A percentile compares a stretch with the other conserved stretches of the same genome.
phyloP scores from a whole-genome alignment of 2,797 vertebrate species.

The Oophaga sylvatica region DNA sequence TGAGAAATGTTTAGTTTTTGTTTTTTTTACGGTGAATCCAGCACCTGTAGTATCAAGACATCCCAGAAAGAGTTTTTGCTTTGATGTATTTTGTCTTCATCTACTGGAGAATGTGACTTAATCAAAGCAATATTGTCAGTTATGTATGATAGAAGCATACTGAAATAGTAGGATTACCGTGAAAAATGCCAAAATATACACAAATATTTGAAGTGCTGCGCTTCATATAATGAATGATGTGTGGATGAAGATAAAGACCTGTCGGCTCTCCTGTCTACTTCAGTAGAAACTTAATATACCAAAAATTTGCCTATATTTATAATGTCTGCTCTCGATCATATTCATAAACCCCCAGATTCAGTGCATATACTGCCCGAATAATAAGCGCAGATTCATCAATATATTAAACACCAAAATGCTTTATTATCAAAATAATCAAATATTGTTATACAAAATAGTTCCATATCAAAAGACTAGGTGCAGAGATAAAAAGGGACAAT shows the following conservation, averaged over 20 bases:
- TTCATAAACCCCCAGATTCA: too few species aligned
- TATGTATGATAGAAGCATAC: constrained; percentile 64
- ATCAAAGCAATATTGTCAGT: constrained; percentile 66
- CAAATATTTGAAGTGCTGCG: constrained; percentile 68
- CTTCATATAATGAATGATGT: constrained; percentile 60
- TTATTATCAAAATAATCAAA: too few species aligned
- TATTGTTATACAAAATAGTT: too few species aligned
- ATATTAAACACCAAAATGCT: too few species aligned
- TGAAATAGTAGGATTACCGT: constrained; percentile 64
- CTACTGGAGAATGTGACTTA: constrained; percentile 1
- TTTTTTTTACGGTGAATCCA: constrained; percentile 65
- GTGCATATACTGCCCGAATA: too few species aligned
- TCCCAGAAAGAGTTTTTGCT: constrained; percentile 63
- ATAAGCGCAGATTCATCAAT: too few species aligned
- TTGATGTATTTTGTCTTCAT: constrained; percentile 54
- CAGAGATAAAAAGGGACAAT: too few species aligned
- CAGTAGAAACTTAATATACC: too few species aligned
- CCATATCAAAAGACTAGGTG: too few species aligned
- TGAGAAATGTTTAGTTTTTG: constrained; percentile 70
- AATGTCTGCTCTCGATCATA: too few species aligned
- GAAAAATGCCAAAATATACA: constrained; percentile 69
- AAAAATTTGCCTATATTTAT: too few species aligned
- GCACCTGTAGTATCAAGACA: constrained; percentile 73
- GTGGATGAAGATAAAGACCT: background rate
- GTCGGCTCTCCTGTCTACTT: too few species aligned